Conservation (phyloP, 2,113 vertebrate genomes). For the human region GRCh38 chr11:64542501-64543000, state of each 20-base stretch:
- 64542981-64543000: not conserved
- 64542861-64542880: conserved; percentile 1
- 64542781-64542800: not conserved
- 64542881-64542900: not conserved
- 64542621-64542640: not conserved
- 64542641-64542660: too few relatives aligned
- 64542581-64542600: not conserved
- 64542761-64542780: not conserved
- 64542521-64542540: not conserved
- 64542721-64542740: not conserved
- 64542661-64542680: not conserved
- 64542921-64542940: conserved; percentile 10
- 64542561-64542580: not conserved
- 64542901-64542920: not conserved
- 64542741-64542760: too few relatives aligned
- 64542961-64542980: not conserved
- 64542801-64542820: not conserved
- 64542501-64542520: not conserved
- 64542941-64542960: conserved; percentile 1
- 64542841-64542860: not conserved
- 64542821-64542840: not conserved
- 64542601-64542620: too few relatives aligned
- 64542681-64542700: not conserved
- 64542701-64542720: not conserved
- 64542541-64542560: not conserved